Evolutionary conservation across 2,113 vertebrate species (phyloP), one percentile per base, ranked within the genome.

Genomic region (Bufo gargarizans): DNA sequence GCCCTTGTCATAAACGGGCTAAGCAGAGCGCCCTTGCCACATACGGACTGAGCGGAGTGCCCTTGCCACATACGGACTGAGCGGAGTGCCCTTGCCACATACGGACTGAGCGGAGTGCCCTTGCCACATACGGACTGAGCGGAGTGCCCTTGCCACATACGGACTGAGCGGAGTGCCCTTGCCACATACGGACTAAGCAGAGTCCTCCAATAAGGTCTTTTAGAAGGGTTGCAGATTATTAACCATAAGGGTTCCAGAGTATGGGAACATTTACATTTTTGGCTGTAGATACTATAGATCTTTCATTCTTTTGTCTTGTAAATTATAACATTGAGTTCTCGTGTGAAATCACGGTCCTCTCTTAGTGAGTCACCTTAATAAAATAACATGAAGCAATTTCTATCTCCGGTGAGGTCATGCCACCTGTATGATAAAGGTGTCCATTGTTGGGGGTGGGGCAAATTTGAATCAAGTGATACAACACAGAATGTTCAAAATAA

Each of bases 391-490:
- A 76, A 50, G 45, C 12, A 4, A 19, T 76, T 2, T 50, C 47
- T 74, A 47, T 74, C 71, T 47, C 71, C 43, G 71, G 72, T 76
- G 72, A 76, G 72, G 47, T 76, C 45, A 76, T 76, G 45, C 72
- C 72, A 20, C 47, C 47, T 50, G 47, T 10, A 20, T 76, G 47
- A 76, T 76, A 50, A 76, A 76, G 72, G 72, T 76, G 16, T 3
- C 72, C 72, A 50, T 74, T 74, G 71, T 74, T 16, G 47, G 13
- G 0, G 14, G 9, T 5, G 71, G 14, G 43, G 16, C 22, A 71
- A 14, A 12, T 6, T 2, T 43, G 33, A 10, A 33, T n/a, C 11
- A 33, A 12, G 13, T 22, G 19, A 22, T 10, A 67, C 3, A 10
- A 67, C 8, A 53, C 53, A 9, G 9, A 53, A 53, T 53, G 53